phyloP scores from a whole-genome alignment of 2,888 invertebrate genomes.

The Sussaba pulchella region DNA sequence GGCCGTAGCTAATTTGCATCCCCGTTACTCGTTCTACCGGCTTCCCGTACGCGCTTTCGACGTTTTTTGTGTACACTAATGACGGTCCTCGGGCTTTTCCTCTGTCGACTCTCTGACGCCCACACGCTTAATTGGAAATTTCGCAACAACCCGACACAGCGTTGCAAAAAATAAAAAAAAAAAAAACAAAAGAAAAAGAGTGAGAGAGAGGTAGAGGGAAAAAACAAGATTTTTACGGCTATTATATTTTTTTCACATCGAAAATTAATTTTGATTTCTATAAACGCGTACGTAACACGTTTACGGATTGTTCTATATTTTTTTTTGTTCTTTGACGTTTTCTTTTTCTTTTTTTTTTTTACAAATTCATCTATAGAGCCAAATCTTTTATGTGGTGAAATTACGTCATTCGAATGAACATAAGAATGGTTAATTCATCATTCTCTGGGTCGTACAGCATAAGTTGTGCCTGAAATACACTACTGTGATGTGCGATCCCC shows the following conservation, averaged over 20 bases:
- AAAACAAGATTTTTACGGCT: conserved; percentile 37
- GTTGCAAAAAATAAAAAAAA: background rate
- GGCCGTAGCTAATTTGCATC: conserved; percentile 66
- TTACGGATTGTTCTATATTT: background rate
- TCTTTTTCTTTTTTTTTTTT: no score
- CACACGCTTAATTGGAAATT: conserved; percentile 71
- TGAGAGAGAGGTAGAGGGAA: no score
- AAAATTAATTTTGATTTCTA: conserved; percentile 33
- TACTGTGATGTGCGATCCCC: no score
- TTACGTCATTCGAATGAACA: no score
- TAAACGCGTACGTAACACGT: background rate
- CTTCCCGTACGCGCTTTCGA: conserved; percentile 38
- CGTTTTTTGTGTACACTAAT: conserved; percentile 63
- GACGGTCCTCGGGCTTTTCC: conserved; percentile 50
- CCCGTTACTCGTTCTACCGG: conserved; percentile 50
- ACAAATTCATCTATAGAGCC: no score
- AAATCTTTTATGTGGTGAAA: no score
- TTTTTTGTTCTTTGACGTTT: no score
- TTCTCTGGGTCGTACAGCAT: no score
- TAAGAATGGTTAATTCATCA: no score
- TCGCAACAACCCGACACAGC: conserved; percentile 72
- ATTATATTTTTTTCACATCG: conserved; percentile 20
- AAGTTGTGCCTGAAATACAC: no score
- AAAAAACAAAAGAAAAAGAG: no score
- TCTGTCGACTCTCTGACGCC: conserved; percentile 56